Evolutionary conservation across 1,140 invertebrate genomes (phyloP).

Genomic region (Leptinotarsa defecta): DNA sequence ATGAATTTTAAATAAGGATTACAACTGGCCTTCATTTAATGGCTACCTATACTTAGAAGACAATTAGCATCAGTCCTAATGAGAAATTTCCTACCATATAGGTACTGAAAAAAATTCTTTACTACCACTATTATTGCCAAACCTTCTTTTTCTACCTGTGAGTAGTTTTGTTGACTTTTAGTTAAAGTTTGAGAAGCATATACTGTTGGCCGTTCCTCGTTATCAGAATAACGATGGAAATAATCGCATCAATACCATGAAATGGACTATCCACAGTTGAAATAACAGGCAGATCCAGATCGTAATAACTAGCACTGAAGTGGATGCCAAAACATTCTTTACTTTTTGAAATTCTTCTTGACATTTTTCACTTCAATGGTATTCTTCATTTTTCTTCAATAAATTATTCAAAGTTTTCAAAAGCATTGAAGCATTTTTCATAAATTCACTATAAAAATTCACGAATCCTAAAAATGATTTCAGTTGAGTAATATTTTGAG

Average conservation of each 20-base stretch:
- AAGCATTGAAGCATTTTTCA: constrained; percentile 30
- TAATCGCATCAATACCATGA: constrained; percentile 56
- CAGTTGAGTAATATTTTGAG: too few species aligned
- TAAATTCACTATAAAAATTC: neutral
- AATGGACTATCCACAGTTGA: constrained; percentile 54
- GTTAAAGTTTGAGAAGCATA: too few species aligned
- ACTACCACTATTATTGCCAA: too few species aligned
- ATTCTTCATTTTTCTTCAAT: constrained; percentile 41
- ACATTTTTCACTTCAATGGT: constrained; percentile 40
- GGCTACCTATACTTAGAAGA: too few species aligned
- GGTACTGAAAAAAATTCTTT: too few species aligned
- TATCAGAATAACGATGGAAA: constrained; percentile 54
- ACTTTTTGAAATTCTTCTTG: constrained; percentile 27
- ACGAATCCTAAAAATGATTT: too few species aligned
- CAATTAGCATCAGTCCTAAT: too few species aligned
- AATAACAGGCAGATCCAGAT: constrained; percentile 49
- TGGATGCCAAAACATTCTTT: constrained; percentile 45
- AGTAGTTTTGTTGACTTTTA: too few species aligned
- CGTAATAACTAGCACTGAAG: constrained; percentile 52
- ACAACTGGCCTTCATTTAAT: too few species aligned
- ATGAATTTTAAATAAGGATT: too few species aligned
- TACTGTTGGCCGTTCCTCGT: constrained; percentile 56
- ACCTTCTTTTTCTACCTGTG: too few species aligned
- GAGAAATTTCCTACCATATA: too few species aligned
- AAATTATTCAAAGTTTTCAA: constrained; percentile 35